Conservation (phyloP, 2,888 invertebrate genomes). For the Leptopilina syphax region DNA sequence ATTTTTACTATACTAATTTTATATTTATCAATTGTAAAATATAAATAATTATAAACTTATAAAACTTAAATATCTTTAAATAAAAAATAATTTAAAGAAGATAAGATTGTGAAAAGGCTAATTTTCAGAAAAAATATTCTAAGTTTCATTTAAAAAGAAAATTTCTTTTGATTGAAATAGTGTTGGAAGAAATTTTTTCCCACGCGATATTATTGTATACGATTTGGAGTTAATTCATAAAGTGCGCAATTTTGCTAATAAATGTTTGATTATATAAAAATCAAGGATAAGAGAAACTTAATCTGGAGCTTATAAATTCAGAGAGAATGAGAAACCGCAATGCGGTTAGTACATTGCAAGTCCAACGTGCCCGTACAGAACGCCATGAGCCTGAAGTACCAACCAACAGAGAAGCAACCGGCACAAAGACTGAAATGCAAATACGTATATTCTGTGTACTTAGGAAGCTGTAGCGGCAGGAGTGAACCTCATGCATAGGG, state of each 20-base stretch:
- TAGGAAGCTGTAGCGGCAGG: slow-evolving; percentile 73
- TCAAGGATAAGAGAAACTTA: slow-evolving; percentile 47
- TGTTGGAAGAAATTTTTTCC: too few species aligned
- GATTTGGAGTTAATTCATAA: not conserved
- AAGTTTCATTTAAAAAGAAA: too few species aligned
- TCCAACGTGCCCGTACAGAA: slow-evolving; percentile 54
- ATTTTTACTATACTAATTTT: too few species aligned
- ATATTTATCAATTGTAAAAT: too few species aligned
- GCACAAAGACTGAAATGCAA: slow-evolving; percentile 75
- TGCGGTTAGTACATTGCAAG: slow-evolving; percentile 70
- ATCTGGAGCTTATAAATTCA: slow-evolving; percentile 66
- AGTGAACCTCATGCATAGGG: slow-evolving; percentile 75
- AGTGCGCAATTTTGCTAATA: not conserved
- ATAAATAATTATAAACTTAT: too few species aligned
- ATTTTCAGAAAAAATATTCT: too few species aligned
- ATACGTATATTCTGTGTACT: slow-evolving; percentile 74
- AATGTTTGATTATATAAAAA: not conserved
- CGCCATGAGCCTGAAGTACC: slow-evolving; percentile 49
- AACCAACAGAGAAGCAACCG: slow-evolving; percentile 63
- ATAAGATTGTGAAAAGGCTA: too few species aligned
- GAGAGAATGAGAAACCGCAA: slow-evolving; percentile 63
- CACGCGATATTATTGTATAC: too few species aligned
- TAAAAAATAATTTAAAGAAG: too few species aligned
- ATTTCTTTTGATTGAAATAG: too few species aligned
- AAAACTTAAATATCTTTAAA: too few species aligned